Conservation (phyloP, 2,797 vertebrate species). For the Peromyscus aztecus region DNA sequence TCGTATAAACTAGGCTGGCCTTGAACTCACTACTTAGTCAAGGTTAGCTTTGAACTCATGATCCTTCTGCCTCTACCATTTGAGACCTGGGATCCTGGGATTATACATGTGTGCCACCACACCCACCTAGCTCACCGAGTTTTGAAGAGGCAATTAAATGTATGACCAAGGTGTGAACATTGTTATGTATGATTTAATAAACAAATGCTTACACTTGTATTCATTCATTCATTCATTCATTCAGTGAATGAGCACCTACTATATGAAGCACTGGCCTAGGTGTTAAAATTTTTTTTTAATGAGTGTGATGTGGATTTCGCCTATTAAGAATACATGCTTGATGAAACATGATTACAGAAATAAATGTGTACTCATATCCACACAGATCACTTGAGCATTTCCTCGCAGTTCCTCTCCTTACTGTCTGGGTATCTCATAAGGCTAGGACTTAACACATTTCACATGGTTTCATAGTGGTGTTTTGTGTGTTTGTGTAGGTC, state of each 20-base stretch:
- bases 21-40: neutral
- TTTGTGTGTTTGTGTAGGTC: neutral
- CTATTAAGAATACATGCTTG: neutral
- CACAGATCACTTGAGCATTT: neutral
- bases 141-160: conserved; percentile 54
- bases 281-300: neutral
- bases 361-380: neutral
- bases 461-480: neutral
- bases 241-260: neutral
- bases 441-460: neutral
- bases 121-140: neutral
- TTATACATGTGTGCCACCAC: neutral
- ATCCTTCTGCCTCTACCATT: neutral
- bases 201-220: neutral
- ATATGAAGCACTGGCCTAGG: neutral
- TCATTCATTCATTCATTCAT: conserved; percentile 20
- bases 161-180: neutral
- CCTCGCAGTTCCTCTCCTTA: neutral
- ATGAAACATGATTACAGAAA: neutral
- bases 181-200: neutral
- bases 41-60: neutral
- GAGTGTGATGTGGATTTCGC: neutral
- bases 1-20: neutral
- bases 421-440: conserved; percentile 34
- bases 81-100: neutral